Percentiles rank a stretch among this genome's conserved stretches.
Conservation (phyloP, 2,888 invertebrate genomes). For the Acanthosepion esculentum region DNA sequence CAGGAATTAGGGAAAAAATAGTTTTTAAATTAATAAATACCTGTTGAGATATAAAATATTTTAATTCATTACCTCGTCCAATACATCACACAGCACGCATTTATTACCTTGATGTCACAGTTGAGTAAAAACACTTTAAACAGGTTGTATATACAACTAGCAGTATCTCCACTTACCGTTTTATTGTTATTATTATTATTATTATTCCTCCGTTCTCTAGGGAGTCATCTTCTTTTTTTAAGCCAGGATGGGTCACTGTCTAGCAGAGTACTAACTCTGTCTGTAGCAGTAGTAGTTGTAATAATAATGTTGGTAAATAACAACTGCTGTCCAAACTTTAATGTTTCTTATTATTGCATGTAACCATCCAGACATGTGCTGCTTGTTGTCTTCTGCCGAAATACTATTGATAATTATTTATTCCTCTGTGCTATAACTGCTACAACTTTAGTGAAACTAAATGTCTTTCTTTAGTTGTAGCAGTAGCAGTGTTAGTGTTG, state of each 20-base stretch:
- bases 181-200: neutral
- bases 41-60: neutral
- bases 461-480: neutral
- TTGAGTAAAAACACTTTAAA: too few relatives aligned
- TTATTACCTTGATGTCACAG: neutral
- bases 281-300: neutral
- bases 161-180: neutral
- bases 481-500: neutral
- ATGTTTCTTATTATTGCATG: neutral
- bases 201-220: neutral
- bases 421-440: neutral
- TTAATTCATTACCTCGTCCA: neutral
- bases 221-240: neutral
- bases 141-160: too few relatives aligned
- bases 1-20: neutral
- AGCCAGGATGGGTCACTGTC: conserved; percentile 21
- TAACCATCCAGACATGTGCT: neutral
- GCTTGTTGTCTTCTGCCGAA: neutral
- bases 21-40: neutral
- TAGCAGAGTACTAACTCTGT: neutral
- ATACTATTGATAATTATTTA: neutral
- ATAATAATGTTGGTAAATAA: too few relatives aligned
- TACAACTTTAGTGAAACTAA: conserved; percentile 21
- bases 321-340: neutral
- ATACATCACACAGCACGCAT: neutral